Base-by-base conservation (phyloP, 2,888 invertebrate genomes). In the Ariolimax columbianus region DNA sequence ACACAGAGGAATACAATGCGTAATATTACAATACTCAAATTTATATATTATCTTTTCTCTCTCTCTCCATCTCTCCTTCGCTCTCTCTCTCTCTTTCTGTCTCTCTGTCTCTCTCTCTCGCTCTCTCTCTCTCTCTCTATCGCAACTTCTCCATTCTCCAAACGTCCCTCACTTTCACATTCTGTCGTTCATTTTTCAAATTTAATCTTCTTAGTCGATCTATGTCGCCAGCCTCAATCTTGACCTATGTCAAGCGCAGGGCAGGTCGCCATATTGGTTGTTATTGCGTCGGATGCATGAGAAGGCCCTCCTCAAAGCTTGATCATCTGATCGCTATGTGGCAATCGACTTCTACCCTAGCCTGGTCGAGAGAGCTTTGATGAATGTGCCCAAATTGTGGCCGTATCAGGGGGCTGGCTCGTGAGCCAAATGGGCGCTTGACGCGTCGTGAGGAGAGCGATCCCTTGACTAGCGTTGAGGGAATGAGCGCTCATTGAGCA, bases 231-330 rank as follows among this genome's bases (percentile, higher is more conserved):
- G 51, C 43, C 23, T 75, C 26, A 30, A 33, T 23, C 19, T 36
- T 68, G 43, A 68, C 79, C 79, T 68, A 66, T 68, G 79, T 30
- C 43, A 63, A 14, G 43, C 66, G 30, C 1, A 9, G 79, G 66
- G 43, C 30, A 47, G n/a, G 23, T 23, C 66, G 78, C 78, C 78
- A 78, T 78, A 79, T 66, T 79, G 79, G 66, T 36, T 77, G 26
- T 77, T 77, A 77, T 23, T n/a, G 38, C 66, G 36, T 43, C 47
- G 1, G 68, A 43, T 68, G 79, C 66, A 79, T 47, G 14, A 17
- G 79, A 59, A 43, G 63, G 30, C 47, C 63, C 77, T 77, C 36
- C 36, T 79, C 14, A 40, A 36, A 63, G 0, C n/a, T 30, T 9
- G 30, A 9, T 7, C 59, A 7, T 6, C 77, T n/a, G 59, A 47